Conservation (phyloP, 2,888 invertebrate species). For the Perithous albicinctus region DNA sequence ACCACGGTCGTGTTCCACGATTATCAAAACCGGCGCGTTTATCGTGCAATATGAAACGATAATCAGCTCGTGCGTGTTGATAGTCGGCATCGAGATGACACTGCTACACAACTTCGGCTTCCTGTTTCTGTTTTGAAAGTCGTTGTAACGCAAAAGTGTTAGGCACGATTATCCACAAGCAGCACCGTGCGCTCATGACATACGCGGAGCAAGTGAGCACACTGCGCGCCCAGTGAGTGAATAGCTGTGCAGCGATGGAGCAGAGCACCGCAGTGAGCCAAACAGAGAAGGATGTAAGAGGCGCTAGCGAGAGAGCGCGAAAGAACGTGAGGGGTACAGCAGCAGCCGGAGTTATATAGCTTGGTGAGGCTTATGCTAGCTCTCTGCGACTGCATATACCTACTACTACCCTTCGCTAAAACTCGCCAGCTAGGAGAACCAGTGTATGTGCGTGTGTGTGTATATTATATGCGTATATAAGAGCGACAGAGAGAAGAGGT, state of each 20-base stretch:
- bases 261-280: not conserved
- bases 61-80: not conserved
- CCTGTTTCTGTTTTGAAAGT: not conserved
- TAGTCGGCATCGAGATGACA: conserved; percentile 22
- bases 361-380: not conserved
- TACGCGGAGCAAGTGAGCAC: conserved; percentile 81
- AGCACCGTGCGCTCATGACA: conserved; percentile 81
- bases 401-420: conserved; percentile 58
- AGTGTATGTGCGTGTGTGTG: conserved; percentile 12
- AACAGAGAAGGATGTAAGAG: conserved; percentile 2
- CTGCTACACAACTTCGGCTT: not conserved
- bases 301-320: conserved; percentile 26
- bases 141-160: not conserved
- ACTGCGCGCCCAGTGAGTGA: too few species aligned
- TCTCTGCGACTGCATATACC: not conserved
- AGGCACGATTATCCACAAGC: conserved; percentile 56
- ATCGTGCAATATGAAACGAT: not conserved
- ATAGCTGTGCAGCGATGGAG: not conserved
- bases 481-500: conserved; percentile 17
- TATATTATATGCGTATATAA: not conserved
- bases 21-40: not conserved
- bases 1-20: not conserved
- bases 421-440: conserved; percentile 35
- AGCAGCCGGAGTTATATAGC: conserved; percentile 12
- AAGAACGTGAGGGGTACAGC: conserved; percentile 12